Conservation (phyloP, 2,888 invertebrate genomes). For the Caprella mutica region DNA sequence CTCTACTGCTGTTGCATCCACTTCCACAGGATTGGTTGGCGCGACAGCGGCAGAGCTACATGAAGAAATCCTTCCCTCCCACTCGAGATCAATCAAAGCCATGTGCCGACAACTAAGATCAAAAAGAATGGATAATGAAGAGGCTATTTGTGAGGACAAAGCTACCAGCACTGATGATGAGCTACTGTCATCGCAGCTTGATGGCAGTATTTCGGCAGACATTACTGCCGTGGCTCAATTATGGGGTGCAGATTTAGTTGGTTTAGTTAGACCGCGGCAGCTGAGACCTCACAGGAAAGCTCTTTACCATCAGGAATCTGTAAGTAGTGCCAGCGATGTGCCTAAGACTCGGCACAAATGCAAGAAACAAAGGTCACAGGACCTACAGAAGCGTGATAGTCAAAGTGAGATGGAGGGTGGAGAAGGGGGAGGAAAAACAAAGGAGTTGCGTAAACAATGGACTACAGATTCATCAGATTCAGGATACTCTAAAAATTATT, state of each 20-base stretch:
- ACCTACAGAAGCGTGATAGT: constrained; percentile 21
- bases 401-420: too few species aligned
- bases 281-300: constrained; percentile 20
- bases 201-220: constrained; percentile 15
- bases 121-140: constrained; percentile 7
- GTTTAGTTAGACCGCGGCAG: constrained; percentile 14
- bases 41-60: too few species aligned
- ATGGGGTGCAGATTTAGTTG: constrained; percentile 30
- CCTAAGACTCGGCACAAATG: constrained; percentile 19
- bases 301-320: constrained; percentile 23
- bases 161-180: constrained; percentile 32
- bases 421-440: constrained; percentile 2
- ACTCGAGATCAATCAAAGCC: too few species aligned
- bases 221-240: constrained; percentile 26
- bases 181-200: constrained; percentile 17
- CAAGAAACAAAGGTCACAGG: constrained; percentile 20
- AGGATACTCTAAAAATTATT: constrained; percentile 23
- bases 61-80: too few species aligned
- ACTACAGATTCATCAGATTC: constrained; percentile 32
- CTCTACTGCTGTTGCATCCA: neutral
- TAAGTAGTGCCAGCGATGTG: constrained; percentile 27
- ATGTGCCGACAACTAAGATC: constrained; percentile 9
- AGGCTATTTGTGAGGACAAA: constrained; percentile 22
- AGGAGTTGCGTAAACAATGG: constrained; percentile 29
- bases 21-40: too few species aligned